Base-by-base conservation (phyloP, 2,888 invertebrate species). In the Xanthorhoe spadicearia region DNA sequence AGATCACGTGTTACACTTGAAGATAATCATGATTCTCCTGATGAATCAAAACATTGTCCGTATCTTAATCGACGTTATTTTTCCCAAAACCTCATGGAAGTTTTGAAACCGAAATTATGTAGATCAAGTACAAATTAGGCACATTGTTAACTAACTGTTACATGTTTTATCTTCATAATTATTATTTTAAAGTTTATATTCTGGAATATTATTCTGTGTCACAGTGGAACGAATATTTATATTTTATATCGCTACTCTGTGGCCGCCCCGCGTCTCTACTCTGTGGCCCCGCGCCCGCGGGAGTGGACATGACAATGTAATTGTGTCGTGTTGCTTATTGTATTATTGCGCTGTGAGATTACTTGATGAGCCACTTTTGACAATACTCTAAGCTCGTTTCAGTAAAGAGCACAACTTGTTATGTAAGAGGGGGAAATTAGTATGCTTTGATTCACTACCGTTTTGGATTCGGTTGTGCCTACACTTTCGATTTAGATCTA, bases 291-390 rank as follows among this genome's bases (percentile, higher is more conserved):
- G n/a, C 5, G 55, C 28, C 53, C 48, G 15, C n/a, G 58, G 59
- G 58, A 23, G 32, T 56, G 58, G 51, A 51, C 53, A 50, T 54
- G 51, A 51, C 53, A 53, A 56, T 69, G 46, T 59, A 62, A 64
- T 72, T 69, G 69, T 66, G 66, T 66, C 69, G 43, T 58, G 61
- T 66, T 61, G 60, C 61, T 65, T 59, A 71, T 66, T 61, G 61
- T 55, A 61, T 52, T 52, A 59, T 46, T 64, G 59, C 43, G 58
- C 38, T 61, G 60, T 61, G 61, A 57, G 61, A 66, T 43, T 38
- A 52, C 61, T 55, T 55, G 56, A 65, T 60, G 56, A 35, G 56
- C 8, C 28, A 38, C 63, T 56, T 55, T 43, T 32, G 55, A 23
- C 43, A 19, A 46, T 46, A 10, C 48, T 17, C 38, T 48, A 1